phyloP scores from a whole-genome alignment of 2,888 invertebrate species.

The Microctonus aethiopoides region DNA sequence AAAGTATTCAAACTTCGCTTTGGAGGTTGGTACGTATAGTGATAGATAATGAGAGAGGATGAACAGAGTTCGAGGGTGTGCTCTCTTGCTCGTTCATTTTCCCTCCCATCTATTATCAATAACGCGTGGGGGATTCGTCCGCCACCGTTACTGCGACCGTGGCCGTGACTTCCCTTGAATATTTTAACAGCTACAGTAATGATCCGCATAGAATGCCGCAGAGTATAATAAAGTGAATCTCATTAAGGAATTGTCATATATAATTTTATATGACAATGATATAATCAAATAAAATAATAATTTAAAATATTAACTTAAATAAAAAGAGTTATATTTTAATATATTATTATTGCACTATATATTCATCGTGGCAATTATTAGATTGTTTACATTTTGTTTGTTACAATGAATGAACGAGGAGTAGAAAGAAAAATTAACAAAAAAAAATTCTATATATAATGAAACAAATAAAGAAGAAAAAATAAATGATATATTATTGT shows the following conservation, averaged over 20 bases:
- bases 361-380: not conserved
- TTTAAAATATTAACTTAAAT: too few species aligned
- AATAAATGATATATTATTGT: constrained; percentile 1
- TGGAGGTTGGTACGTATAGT: constrained; percentile 20
- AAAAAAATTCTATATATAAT: too few species aligned
- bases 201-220: constrained; percentile 28
- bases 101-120: constrained; percentile 47
- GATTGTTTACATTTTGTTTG: not conserved
- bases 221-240: not conserved
- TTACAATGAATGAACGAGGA: not conserved
- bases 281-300: not conserved
- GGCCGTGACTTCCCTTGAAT: constrained; percentile 44
- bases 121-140: constrained; percentile 38
- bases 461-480: too few species aligned
- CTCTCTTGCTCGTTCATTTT: not conserved
- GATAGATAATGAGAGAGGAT: constrained; percentile 2
- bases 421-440: not conserved
- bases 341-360: not conserved
- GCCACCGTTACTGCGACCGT: constrained; percentile 24
- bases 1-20: constrained; percentile 40
- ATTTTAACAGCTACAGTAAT: constrained; percentile 44
- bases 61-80: not conserved
- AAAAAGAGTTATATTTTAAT: not conserved
- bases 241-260: not conserved
- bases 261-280: not conserved